A percentile compares a stretch with the other conserved stretches of the same genome.
phyloP scores from a whole-genome alignment of 2,888 invertebrate genomes.

The Campopleginae sp. region DNA sequence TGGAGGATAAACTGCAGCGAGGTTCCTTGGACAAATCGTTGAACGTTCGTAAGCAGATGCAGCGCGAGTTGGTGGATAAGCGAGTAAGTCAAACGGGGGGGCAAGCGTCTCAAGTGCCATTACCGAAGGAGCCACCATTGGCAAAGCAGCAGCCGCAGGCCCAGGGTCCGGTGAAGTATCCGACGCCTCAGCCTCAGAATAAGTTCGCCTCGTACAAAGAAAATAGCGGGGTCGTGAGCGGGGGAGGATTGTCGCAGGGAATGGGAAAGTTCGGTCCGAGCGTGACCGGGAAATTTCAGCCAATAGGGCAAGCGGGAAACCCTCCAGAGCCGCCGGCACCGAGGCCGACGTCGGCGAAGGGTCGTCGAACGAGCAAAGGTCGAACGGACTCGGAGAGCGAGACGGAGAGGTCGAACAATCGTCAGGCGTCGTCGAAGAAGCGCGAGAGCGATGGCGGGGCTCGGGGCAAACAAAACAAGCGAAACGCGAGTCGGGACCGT shows the following conservation, averaged over 20 bases:
- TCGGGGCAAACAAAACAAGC: constrained; percentile 70
- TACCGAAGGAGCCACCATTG: constrained; percentile 82
- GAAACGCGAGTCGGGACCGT: constrained; percentile 77
- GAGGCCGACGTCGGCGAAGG: constrained; percentile 77
- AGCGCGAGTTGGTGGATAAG: constrained; percentile 81
- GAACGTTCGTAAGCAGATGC: constrained; percentile 82
- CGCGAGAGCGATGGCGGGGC: constrained; percentile 84
- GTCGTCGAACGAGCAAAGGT: constrained; percentile 86
- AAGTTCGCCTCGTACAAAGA: constrained; percentile 81
- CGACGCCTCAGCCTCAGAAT: constrained; percentile 80
- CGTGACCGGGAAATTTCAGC: constrained; percentile 82
- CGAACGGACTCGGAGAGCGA: constrained; percentile 85
- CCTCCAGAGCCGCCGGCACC: constrained; percentile 80
- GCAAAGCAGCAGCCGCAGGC: constrained; percentile 69
- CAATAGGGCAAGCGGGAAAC: constrained; percentile 78
- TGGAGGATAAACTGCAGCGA: constrained; percentile 83
- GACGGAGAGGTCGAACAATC: constrained; percentile 70
- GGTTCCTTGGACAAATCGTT: constrained; percentile 80
- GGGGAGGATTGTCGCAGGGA: constrained; percentile 49
- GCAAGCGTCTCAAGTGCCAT: constrained; percentile 80
- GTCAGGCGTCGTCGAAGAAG: constrained; percentile 82
- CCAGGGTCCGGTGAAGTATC: constrained; percentile 80
- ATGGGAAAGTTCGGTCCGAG: constrained; percentile 77
- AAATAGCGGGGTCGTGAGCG: constrained; percentile 64
- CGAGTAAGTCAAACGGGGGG: constrained; percentile 75